A percentile compares a stretch with the other conserved stretches of the same genome.
These are phyloP conservation scores for Nemurella pictetii DNA, from an alignment of 2,888 invertebrate species.

Conservation along the genomic window DNA sequence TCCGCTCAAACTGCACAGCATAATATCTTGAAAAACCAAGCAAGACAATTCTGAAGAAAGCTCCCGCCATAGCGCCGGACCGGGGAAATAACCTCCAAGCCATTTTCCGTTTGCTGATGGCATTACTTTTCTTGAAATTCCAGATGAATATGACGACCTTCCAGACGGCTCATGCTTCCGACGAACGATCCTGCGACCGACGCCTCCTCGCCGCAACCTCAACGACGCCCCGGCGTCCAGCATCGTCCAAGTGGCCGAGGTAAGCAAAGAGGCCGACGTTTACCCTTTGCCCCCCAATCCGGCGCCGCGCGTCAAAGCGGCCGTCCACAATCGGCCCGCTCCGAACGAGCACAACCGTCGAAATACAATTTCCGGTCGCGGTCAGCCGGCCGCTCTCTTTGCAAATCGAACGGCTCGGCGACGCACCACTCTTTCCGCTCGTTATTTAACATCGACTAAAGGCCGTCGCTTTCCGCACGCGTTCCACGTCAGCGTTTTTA, in stretches of 20 bases:
- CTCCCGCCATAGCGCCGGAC: not conserved
- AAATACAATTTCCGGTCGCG: not conserved
- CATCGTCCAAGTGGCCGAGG: slow-evolving; percentile 23
- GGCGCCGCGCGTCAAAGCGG: no score
- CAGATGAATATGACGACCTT: slow-evolving; percentile 44
- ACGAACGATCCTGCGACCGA: slow-evolving; percentile 41
- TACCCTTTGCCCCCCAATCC: not conserved
- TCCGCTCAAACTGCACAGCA: not conserved
- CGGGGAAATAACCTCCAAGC: not conserved
- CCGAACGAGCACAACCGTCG: not conserved
- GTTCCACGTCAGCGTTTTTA: not conserved
- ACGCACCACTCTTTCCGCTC: not conserved
- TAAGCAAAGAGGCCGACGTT: not conserved
- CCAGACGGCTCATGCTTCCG: slow-evolving; percentile 47
- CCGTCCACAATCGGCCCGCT: no score
- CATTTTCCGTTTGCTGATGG: not conserved
- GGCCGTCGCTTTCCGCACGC: not conserved
- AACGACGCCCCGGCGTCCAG: slow-evolving; percentile 42
- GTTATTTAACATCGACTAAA: no score
- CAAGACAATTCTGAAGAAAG: not conserved
- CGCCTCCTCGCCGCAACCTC: slow-evolving; percentile 42
- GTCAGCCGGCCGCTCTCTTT: not conserved
- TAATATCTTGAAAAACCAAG: not conserved
- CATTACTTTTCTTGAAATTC: not conserved
- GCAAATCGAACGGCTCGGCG: not conserved